Conservation (phyloP, 2,797 vertebrate genomes). For the Eutrigla gurnardus region DNA sequence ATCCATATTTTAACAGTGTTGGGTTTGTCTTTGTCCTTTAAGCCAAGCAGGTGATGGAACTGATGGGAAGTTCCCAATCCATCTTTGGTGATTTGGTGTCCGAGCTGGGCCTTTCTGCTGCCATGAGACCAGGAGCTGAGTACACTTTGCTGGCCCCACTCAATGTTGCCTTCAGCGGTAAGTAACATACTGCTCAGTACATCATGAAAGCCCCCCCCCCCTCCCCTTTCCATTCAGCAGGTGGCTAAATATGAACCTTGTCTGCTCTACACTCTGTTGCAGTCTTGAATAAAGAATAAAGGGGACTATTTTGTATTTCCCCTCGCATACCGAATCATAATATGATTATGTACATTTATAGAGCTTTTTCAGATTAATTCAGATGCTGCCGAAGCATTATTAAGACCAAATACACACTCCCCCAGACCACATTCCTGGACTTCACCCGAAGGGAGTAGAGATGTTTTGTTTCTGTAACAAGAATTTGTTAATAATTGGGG, state of each 20-base stretch:
- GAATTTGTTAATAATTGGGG: slow-evolving; percentile 13
- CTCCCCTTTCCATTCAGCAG: slow-evolving; percentile 25
- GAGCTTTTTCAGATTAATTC: slow-evolving; percentile 8
- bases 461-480: slow-evolving; percentile 24
- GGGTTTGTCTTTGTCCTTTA: slow-evolving; percentile 53
- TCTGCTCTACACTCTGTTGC: background rate
- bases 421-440: slow-evolving; percentile 22
- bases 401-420: slow-evolving; percentile 10
- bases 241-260: slow-evolving; percentile 31
- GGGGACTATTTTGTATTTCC: slow-evolving; percentile 3
- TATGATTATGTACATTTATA: slow-evolving; percentile 11
- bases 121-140: slow-evolving; percentile 86
- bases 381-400: background rate
- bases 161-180: slow-evolving; percentile 92
- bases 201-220: slow-evolving; percentile 3
- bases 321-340: slow-evolving; percentile 15
- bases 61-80: slow-evolving; percentile 88
- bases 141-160: slow-evolving; percentile 95
- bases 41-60: slow-evolving; percentile 96
- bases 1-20: slow-evolving; percentile 28
- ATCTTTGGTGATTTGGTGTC: slow-evolving; percentile 92
- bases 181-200: slow-evolving; percentile 61
- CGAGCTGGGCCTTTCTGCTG: slow-evolving; percentile 88
- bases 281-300: slow-evolving; percentile 27
- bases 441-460: background rate